Base-by-base conservation (phyloP, 1,140 invertebrate genomes). In the Diorhabda carinulata region DNA sequence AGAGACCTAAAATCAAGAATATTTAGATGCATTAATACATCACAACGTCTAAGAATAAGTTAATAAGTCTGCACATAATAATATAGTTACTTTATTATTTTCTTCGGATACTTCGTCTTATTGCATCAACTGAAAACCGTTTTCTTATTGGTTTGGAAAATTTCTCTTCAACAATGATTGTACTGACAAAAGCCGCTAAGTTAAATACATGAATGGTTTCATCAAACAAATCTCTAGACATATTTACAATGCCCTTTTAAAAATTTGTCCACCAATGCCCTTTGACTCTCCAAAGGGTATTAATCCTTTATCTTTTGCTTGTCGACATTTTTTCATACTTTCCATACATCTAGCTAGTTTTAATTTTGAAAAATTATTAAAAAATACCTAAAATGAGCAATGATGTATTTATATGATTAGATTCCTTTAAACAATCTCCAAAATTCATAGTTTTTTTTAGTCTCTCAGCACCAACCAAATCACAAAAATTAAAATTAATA, bases 401-500 rank as follows among this genome's bases (percentile, higher is more conserved):
- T 25, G 94, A 97, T 2, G 89, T 90, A 79, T 98, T 98, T 70
- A 98, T 98, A 74, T 90, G 93, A 68, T 92, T 89, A 0, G 95
- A 93, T 83, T 98, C 96, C 77, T 88, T 91, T 25, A 97, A 82
- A 10, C 94, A 80, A 3, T 89, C 88, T 9, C 95, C 95, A 10
- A 87, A 86, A 81, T 93, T 95, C 43, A 90, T 83, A 2, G 96
- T 95, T 79, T 95, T 95, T 60, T 89, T 89, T 8, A 88, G 84
- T 10, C 96, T 83, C 81, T 98, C 96, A 4, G 91, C 90, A 0
- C 96, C 96, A 60, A 96, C 96, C 70, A 98, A 82, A 85, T 98
- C 96, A 82, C 95, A 94, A 74, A 96, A 91, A 2, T 91, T 87
- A 74, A 94, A 87, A 3, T 76, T 58, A 67, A 77, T 81, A 3